Evolutionary conservation across 2,888 invertebrate species (phyloP).

Genomic region (Cephus pygmeus): DNA sequence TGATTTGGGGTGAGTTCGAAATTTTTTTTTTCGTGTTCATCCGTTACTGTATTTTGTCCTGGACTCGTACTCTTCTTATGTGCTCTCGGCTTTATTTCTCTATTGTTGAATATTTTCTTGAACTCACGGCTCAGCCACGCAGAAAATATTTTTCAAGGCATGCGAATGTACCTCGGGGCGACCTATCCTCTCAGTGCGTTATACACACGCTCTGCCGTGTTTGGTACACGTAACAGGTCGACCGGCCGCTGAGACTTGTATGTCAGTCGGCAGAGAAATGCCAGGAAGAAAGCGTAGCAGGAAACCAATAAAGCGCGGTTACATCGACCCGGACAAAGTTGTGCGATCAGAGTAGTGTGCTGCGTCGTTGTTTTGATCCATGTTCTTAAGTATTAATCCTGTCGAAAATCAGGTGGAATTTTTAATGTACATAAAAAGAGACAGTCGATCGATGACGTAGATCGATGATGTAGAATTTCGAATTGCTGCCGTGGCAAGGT

Average conservation of each 20-base stretch:
- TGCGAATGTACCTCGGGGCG: neutral
- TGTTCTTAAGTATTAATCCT: neutral
- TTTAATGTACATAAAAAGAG: neutral
- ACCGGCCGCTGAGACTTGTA: neutral
- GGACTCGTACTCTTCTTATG: neutral
- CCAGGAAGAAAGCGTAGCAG: conserved; percentile 61
- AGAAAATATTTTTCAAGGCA: neutral
- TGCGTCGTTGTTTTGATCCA: neutral
- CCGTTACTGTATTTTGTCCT: neutral
- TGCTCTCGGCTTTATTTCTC: neutral
- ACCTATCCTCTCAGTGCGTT: neutral
- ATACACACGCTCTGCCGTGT: neutral
- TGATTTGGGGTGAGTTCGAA: neutral
- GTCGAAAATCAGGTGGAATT: neutral
- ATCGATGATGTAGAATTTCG: neutral
- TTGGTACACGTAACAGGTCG: neutral
- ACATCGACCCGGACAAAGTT: conserved; percentile 30
- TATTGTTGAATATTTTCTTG: neutral
- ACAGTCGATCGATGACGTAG: neutral
- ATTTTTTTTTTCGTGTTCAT: neutral
- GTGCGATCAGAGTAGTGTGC: conserved; percentile 16
- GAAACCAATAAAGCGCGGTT: conserved; percentile 46
- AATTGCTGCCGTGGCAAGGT: neutral
- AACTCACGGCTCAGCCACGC: neutral
- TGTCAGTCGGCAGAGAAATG: conserved; percentile 45